phyloP scores from a whole-genome alignment of 2,797 vertebrate species.

The Enteromius fasciolatus region DNA sequence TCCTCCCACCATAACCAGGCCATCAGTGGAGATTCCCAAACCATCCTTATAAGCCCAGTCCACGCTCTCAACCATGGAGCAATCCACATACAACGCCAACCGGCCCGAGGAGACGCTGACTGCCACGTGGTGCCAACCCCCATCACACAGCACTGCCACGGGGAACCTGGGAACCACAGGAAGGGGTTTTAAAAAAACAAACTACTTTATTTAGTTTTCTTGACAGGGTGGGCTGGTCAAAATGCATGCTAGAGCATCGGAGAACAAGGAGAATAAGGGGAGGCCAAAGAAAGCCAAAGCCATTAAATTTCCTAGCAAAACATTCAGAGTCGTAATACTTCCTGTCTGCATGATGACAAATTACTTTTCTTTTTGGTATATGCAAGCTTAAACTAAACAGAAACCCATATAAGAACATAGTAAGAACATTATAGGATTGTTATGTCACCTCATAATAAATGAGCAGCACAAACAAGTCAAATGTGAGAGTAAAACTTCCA shows the following conservation, averaged over 20 bases:
- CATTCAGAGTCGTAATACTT: slow-evolving; percentile 1
- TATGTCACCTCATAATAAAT: slow-evolving; percentile 30
- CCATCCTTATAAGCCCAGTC: slow-evolving; percentile 81
- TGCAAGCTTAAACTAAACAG: slow-evolving; percentile 31
- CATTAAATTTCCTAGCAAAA: slow-evolving; percentile 15
- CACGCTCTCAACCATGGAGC: slow-evolving; percentile 82
- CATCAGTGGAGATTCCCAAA: slow-evolving; percentile 78
- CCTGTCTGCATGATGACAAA: slow-evolving; percentile 9
- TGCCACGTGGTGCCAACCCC: slow-evolving; percentile 83
- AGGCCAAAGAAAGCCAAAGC: neutral
- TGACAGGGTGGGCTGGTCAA: neutral
- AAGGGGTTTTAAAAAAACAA: neutral
- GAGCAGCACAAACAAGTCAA: slow-evolving; percentile 23
- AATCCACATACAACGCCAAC: slow-evolving; percentile 85
- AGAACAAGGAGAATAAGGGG: neutral
- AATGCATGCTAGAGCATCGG: neutral
- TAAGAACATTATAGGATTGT: slow-evolving; percentile 6
- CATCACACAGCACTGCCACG: slow-evolving; percentile 77
- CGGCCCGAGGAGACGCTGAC: slow-evolving; percentile 79
- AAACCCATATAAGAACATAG: slow-evolving; percentile 20
- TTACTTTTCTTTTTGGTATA: slow-evolving; percentile 6
- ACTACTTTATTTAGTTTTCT: slow-evolving; percentile 3
- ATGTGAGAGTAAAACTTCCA: neutral
- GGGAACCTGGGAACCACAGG: slow-evolving; percentile 79
- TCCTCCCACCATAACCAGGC: slow-evolving; percentile 85